Base-by-base conservation (phyloP, 2,113 vertebrate genomes). In the Periophthalmodon schlosseri region DNA sequence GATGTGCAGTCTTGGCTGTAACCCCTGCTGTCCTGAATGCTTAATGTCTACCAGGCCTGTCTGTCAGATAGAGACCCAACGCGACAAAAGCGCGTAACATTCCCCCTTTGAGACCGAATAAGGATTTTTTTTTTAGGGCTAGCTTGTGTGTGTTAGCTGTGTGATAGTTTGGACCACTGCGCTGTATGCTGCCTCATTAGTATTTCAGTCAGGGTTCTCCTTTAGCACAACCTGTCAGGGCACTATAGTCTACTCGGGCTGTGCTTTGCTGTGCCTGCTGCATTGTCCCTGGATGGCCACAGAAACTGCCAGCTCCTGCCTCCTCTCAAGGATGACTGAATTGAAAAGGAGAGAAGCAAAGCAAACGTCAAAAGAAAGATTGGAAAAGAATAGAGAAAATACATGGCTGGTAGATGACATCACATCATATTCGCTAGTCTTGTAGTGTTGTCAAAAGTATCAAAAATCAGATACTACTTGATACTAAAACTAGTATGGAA, bases 151-250 rank as follows among this genome's bases (percentile, higher is more conserved):
- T 75, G 70, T 69, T 75, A 72, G 86, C 87, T 74, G 64, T 73
- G 68, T 73, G 82, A 84, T 86, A 84, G 82, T 85, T 82, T 80
- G 78, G 86, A 81, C 83, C 82, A 88, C 84, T 88, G 87, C 70
- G 64, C 78, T 68, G 84, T 70, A 49, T 75, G 76, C 69, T 70
- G 75, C 81, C 89, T 92, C 91, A 91, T 91, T 91, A 91, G 87
- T 91, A 91, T 92, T 87, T 82, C 76, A 83, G 88, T 87, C 76
- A 72, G 73, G 34, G 85, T 78, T 92, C 89, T 93, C 91, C 88
- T 92, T 91, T 88, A 91, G 89, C 88, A 88, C 81, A 91, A 91
- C 89, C 91, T 90, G 87, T 88, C 86, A 85, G 85, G 84, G 79
- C 89, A 84, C 89, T 89, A 85, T 88, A 60, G 23, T 77, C 87